These are phyloP conservation scores for Neolamprologus modestus DNA, from an alignment of 2,113 vertebrate genomes.

Conservation along the genomic window DNA sequence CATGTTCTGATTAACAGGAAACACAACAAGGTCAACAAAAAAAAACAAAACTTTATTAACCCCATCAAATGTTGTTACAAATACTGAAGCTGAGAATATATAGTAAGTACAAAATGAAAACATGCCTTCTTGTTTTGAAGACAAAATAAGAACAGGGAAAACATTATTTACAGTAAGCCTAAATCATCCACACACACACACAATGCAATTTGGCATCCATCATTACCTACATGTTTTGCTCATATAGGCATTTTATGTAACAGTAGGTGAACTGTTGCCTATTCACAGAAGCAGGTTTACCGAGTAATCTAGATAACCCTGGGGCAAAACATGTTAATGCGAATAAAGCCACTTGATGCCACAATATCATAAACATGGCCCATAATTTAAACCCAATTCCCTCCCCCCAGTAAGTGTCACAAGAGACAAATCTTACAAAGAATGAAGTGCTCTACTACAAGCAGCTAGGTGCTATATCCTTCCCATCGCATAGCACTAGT, in stretches of 20 bases:
- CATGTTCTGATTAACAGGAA: not conserved
- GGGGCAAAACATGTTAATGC: not conserved
- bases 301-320: not conserved
- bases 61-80: not conserved
- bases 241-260: not conserved
- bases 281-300: not conserved
- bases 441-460: not conserved
- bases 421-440: not conserved
- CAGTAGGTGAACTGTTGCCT: not conserved
- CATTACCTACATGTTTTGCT: not conserved
- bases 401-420: not conserved
- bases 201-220: not conserved
- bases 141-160: constrained; percentile 1
- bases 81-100: constrained; percentile 18
- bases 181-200: not conserved
- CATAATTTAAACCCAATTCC: not conserved
- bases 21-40: not conserved
- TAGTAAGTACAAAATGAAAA: constrained; percentile 31
- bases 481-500: not conserved
- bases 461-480: not conserved
- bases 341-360: not conserved
- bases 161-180: constrained; percentile 42
- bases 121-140: not conserved
- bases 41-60: constrained; percentile 33
- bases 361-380: not conserved